Evolutionary conservation across 2,113 vertebrate genomes (phyloP), one percentile per base, ranked within the genome.

Genomic region (Melanotaenia duboulayi): DNA sequence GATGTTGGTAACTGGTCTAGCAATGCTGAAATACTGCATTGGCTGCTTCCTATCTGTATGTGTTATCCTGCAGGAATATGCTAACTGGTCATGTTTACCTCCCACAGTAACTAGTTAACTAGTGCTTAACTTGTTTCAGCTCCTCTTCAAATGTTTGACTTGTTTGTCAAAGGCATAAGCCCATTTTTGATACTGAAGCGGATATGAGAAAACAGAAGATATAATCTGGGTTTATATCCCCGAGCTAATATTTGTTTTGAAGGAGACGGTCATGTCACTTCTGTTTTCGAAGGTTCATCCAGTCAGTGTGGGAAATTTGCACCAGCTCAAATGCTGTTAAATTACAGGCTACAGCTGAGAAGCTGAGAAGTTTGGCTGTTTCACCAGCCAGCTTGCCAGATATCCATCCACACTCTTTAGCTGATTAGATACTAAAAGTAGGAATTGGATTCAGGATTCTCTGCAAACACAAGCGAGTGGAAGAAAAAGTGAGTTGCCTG

Each of bases 161-260:
- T 77, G 60, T 86, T 76, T 85, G 44, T 71, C 84, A 51, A 58
- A 57, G 60, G 35, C 22, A 58, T 32, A 57, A 81, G 69, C 82
- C 58, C 55, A 51, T 50, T 61, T 71, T 20, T 59, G 81, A 75
- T 76, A 70, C 70, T 35, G 56, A 72, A 54, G 76, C 55, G 76
- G 86, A 89, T 89, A 81, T 88, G 74, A 81, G 76, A 84, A 76
- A 85, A 80, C 72, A 74, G 73, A 69, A 60, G 52, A 68, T 62
- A 5, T 37, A 66, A 61, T 61, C 78, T 85, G 82, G 32, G 82
- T 66, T 57, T 73, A 32, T 57, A 79, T 87, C 61, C 84, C 84
- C 49, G 58, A 73, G 82, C 81, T 87, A 74, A 82, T 90, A 51
- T 91, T 92, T 92, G 82, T 89, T 89, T 90, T 82, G 71, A 86